These are phyloP conservation scores for Manis crassicaudata DNA, from an alignment of 2,797 vertebrate species.

Conservation along the genomic window DNA sequence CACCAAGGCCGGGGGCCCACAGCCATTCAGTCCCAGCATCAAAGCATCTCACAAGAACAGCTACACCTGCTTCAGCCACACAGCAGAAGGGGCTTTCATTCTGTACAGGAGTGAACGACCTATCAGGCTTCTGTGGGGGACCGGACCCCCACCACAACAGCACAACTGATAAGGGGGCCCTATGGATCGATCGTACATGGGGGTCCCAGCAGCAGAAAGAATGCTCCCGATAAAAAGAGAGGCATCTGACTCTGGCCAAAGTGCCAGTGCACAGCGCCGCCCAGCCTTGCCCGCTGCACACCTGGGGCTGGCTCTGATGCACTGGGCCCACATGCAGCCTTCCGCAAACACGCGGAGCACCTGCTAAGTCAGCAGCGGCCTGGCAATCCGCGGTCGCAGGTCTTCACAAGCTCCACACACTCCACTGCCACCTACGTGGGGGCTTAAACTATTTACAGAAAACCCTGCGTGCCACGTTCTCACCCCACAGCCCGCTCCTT, in stretches of 20 bases:
- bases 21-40: neutral
- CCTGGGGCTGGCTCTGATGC: accelerated
- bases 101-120: too few relatives aligned
- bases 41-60: neutral
- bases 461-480: neutral
- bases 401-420: too few relatives aligned
- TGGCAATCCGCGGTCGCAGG: accelerated
- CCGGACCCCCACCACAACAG: neutral
- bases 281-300: neutral
- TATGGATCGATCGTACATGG: accelerated
- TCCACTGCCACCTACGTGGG: neutral
- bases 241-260: too few relatives aligned
- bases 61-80: neutral
- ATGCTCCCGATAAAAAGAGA: neutral
- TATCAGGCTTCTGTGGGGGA: too few relatives aligned
- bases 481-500: neutral
- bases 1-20: neutral
- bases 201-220: accelerated
- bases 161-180: neutral
- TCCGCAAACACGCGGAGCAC: neutral
- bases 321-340: neutral
- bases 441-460: neutral
- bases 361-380: neutral
- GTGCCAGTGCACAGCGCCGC: neutral
- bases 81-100: neutral